Base-by-base conservation (phyloP, 2,888 invertebrate species). In the Salticus scenicus region DNA sequence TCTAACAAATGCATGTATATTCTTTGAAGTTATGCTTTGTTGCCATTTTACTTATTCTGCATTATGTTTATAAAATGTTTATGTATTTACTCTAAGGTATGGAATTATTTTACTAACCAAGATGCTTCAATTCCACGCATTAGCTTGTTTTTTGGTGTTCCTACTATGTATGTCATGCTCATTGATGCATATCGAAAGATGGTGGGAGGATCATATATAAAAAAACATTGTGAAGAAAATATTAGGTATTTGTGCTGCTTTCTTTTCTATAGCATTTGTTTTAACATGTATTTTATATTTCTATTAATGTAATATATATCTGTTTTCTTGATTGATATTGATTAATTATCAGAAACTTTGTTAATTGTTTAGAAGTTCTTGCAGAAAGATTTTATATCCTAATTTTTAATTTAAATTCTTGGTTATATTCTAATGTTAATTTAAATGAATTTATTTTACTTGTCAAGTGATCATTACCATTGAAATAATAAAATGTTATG, bases 131-230 rank as follows among this genome's bases (percentile, higher is more conserved):
- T 94, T 24, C 93, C 93, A 37, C 92, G 94, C 66, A 93, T 95
- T 27, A 95, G 94, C 57, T 92, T 96, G 74, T 95, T 96, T 90
- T 96, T 97, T 94, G 97, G 95, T n/a, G 97, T 97, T 47, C 97
- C 98, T 0, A 96, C 97, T 0, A 95, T 97, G 90, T 98, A 97
- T 91, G 93, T 94, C 71, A 94, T 94, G 86, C 92, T 98, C 12
- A 94, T 95, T 1, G 93, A 94, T 75, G 95, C 95, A 89, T 95
- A 95, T 90, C 94, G 94, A 57, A 93, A 93, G 57, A 93, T 95
- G 90, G 91, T 91, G 37, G 47, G 66, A 12, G 71, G 14, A 90
- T 92, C 92, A 73, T 93, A 94, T 75, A 94, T 94, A 89, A 94
- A 95, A 70, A 90, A 91, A 41, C 90, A 91, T 20, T 92, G 92